Evolutionary conservation across 2,113 vertebrate species (phyloP).

Genomic region (Tragelaphus strepsiceros): DNA sequence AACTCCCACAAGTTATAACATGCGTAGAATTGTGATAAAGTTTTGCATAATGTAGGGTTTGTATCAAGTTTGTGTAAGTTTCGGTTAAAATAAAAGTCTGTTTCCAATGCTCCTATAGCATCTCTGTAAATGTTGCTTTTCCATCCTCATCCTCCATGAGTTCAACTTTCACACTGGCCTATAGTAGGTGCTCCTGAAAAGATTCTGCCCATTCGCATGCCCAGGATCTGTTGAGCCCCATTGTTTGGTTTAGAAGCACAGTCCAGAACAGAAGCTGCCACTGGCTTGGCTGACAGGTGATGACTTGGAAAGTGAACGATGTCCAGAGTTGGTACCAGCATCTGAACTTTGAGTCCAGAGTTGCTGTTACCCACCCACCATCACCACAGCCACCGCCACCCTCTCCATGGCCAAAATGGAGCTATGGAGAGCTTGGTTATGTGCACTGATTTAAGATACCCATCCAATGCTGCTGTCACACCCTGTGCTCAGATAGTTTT

Average conservation of each 20-base stretch:
- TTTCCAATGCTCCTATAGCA: slow-evolving; percentile 68
- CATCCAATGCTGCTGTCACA: not conserved
- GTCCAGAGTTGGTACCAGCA: not conserved
- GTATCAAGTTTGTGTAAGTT: slow-evolving; percentile 74
- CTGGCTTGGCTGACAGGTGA: not conserved
- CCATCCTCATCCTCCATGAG: slow-evolving; percentile 36
- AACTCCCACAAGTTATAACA: slow-evolving; percentile 55
- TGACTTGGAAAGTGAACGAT: not conserved
- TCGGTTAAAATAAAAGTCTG: slow-evolving; percentile 80
- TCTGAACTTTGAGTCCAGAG: not conserved
- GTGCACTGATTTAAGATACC: not conserved
- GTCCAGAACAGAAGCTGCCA: not conserved
- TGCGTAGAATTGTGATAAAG: slow-evolving; percentile 73
- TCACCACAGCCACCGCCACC: not conserved
- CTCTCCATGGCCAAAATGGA: not conserved
- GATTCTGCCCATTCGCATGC: slow-evolving; percentile 24
- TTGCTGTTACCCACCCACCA: not conserved
- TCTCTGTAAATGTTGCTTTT: slow-evolving; percentile 78
- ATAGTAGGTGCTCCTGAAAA: slow-evolving; percentile 41
- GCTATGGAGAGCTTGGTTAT: not conserved
- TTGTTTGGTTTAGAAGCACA: not conserved
- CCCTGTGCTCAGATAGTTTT: not conserved
- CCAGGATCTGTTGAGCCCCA: not conserved
- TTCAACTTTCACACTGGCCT: not conserved
- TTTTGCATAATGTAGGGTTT: slow-evolving; percentile 72